A percentile compares a stretch with the other conserved stretches of the same genome.
phyloP scores from a whole-genome alignment of 1,140 invertebrate genomes.

The Listronotus bonariensis region DNA sequence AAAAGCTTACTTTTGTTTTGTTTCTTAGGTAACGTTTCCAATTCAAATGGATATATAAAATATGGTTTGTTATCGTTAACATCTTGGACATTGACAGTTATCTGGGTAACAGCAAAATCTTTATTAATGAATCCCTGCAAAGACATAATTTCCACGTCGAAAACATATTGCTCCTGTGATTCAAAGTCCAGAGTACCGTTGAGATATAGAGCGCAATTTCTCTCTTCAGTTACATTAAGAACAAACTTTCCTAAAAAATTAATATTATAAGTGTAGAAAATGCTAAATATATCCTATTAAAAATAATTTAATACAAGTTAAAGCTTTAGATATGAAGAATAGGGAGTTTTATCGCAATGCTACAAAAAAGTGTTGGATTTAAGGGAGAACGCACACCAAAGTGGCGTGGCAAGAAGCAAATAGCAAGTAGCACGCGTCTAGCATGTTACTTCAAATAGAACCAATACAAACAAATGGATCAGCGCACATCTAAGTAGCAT shows the following conservation, averaged over 20 bases:
- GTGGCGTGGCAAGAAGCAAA: no score
- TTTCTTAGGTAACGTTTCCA: conserved; percentile 2
- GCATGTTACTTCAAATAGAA: no score
- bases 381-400: no score
- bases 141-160: conserved; percentile 78
- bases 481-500: no score
- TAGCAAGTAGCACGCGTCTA: no score
- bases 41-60: conserved; percentile 69
- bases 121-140: conserved; percentile 77
- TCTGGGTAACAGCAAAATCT: conserved; percentile 70
- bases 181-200: conserved; percentile 77
- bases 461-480: no score
- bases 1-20: neutral
- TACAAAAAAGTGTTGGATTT: no score
- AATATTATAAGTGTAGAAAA: no score
- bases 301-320: no score
- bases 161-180: conserved; percentile 68
- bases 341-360: no score
- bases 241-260: conserved; percentile 69
- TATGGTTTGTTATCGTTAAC: conserved; percentile 85
- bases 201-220: conserved; percentile 77
- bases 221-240: conserved; percentile 72
- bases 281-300: no score
- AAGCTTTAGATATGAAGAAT: no score
- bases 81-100: conserved; percentile 83